A percentile compares a stretch with the other conserved stretches of the same genome.
Conservation (phyloP, 2,888 invertebrate species). For the Griposia aprilina region DNA sequence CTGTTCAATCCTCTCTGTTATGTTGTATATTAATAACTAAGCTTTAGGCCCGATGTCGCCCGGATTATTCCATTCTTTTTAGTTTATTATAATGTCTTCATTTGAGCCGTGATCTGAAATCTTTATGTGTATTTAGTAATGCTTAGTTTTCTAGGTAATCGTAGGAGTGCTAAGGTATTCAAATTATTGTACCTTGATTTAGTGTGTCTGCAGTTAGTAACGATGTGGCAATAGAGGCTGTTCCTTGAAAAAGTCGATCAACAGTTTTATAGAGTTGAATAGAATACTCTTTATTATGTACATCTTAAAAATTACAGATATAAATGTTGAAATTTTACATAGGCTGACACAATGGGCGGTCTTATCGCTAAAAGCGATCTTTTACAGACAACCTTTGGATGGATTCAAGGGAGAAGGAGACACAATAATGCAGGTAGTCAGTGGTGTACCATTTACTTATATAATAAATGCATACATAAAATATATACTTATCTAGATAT, state of each 20-base stretch:
- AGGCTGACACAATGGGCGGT: too few species aligned
- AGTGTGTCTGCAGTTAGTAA: conserved; percentile 33
- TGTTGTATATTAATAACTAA: conserved; percentile 59
- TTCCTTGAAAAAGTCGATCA: conserved; percentile 30
- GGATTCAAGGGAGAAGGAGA: too few species aligned
- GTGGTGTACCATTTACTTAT: too few species aligned
- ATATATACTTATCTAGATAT: too few species aligned
- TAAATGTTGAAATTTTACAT: too few species aligned
- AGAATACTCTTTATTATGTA: too few species aligned
- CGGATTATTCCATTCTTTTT: conserved; percentile 71
- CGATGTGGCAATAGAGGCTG: conserved; percentile 5
- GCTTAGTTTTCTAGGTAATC: conserved; percentile 61
- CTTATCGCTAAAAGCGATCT: too few species aligned
- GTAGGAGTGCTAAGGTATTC: conserved; percentile 42
- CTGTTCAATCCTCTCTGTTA: conserved; percentile 7
- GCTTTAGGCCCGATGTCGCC: conserved; percentile 52
- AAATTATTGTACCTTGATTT: conserved; percentile 45
- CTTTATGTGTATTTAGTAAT: conserved; percentile 54
- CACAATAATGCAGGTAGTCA: too few species aligned
- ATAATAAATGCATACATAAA: too few species aligned
- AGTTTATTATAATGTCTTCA: conserved; percentile 66
- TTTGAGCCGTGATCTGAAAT: conserved; percentile 65
- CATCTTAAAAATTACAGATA: too few species aligned
- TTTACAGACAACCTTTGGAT: too few species aligned
- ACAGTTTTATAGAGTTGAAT: neutral